Evolutionary conservation across 2,888 invertebrate species (phyloP), one percentile per base, ranked within the genome.

Genomic region (Dicyrtomina minuta): DNA sequence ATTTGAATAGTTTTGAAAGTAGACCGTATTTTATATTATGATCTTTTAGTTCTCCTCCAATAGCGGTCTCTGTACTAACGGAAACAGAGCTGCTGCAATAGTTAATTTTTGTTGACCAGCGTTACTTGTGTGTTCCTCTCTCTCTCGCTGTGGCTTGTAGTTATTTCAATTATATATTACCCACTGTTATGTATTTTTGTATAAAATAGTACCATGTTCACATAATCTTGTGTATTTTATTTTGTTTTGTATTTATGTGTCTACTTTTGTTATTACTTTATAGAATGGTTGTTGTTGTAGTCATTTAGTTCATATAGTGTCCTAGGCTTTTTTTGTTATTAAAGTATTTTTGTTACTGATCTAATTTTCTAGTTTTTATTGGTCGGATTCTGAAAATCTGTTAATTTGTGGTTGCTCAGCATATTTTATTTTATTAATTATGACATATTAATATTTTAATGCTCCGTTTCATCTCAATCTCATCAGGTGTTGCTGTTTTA

Each of bases 401-500:
- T 17, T n/a, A 46, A 46, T 46, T 17, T 46, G 15, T 46, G 46
- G 46, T 12, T 43, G 43, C 15, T 43, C 43, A 43, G 8, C 15
- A 43, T 4, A 46, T 46, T 46, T 46, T 46, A 17, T 46, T 5
- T 22, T 53, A 22, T 53, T 53, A 24, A 56, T 15, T 24, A 12
- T 24, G 13, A n/a, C 26, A 60, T 44, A 33, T 33, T 51, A 55
- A 22, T 55, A 43, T 41, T 65, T 13, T 41, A 27, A 65, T 51
- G 39, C 39, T 65, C 33, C 26, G 27, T 26, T 55, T 41, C 53
- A 39, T 82, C 39, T 65, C 33, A 13, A 24, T 26, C 41, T 41
- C 53, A 39, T 82, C 86, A 96, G 96, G 87, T 96, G 96, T 88
- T 97, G 97, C 86, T 97, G 96, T 86, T 97, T 96, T 89, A 94